Conservation (phyloP, 2,797 vertebrate genomes). For the Merluccius polli region DNA sequence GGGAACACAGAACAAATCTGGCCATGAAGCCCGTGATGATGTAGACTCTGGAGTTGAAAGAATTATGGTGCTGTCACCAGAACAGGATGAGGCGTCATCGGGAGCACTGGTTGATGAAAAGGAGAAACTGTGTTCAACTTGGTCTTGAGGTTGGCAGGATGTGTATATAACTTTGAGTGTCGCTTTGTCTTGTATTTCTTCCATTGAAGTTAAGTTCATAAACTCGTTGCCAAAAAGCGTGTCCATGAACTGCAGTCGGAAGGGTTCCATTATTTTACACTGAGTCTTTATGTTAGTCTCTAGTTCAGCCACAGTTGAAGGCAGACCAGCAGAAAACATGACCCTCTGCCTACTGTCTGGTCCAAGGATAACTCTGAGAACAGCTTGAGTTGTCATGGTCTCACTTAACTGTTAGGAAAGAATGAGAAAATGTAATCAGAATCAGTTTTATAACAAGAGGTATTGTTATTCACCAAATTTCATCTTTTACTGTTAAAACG, state of each 20-base stretch:
- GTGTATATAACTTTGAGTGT: constrained; percentile 14
- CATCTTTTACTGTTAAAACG: too few relatives aligned
- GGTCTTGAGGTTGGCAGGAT: constrained; percentile 3
- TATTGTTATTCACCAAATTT: too few relatives aligned
- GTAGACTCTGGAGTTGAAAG: constrained; percentile 19
- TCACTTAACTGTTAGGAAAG: background rate
- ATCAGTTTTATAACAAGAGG: too few relatives aligned
- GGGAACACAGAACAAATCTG: constrained; percentile 16
- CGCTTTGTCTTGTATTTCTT: constrained; percentile 23
- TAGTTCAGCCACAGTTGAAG: constrained; percentile 19
- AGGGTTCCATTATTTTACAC: constrained; percentile 20
- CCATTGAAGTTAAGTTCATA: constrained; percentile 34
- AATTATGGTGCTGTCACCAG: constrained; percentile 8
- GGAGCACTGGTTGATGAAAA: constrained; percentile 8
- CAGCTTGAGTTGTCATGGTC: constrained; percentile 13
- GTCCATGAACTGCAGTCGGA: constrained; percentile 26
- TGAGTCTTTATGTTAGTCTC: constrained; percentile 18
- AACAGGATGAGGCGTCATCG: constrained; percentile 6
- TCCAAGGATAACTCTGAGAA: constrained; percentile 36
- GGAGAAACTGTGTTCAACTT: background rate
- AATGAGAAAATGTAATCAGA: background rate
- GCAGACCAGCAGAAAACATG: constrained; percentile 21
- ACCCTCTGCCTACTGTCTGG: constrained; percentile 29
- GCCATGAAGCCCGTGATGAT: constrained; percentile 27
- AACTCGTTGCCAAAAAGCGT: constrained; percentile 23